Base-by-base conservation (phyloP, 2,888 invertebrate genomes). In the Melanargia galathea region DNA sequence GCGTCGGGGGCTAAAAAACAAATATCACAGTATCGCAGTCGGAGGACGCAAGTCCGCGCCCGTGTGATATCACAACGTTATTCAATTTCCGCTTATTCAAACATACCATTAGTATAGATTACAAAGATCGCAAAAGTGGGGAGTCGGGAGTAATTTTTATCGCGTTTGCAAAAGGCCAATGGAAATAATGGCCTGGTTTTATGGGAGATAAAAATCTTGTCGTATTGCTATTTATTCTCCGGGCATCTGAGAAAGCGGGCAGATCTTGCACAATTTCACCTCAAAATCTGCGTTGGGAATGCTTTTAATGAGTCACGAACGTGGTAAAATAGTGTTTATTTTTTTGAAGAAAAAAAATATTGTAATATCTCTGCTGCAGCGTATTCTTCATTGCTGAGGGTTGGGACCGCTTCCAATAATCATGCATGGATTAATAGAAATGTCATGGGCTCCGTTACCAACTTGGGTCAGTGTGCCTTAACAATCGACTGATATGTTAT, bases 131-230 rank as follows among this genome's bases (percentile, higher is more conserved):
- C 63, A 20, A 7, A 43, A n/a, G 30, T 1, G 40, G 46, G 46
- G 43, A 64, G 51, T 60, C 60, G n/a, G 67, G 46, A 71, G 71
- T 76, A 75, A 78, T 77, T 77, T 73, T 75, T 73, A 71, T 58
- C 58, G 70, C 70, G 72, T 71, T 73, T 71, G 71, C 72, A 72
- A 68, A 72, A 74, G 71, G 73, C 72, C 73, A 72, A 65, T 75
- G 73, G 78, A 75, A 83, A 81, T 83, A 84, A 82, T 82, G 81
- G 79, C 73, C 76, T 71, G 72, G 75, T 78, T 79, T 74, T 75
- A 78, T 75, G 63, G 60, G 62, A 76, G 83, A 84, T 84, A 83
- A 78, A 26, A 76, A 84, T 82, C 81, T 66, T 73, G 76, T 80
- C 70, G 64, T 61, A 69, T 63, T 57, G 62, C 48, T 54, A 40